phyloP scores from a whole-genome alignment of 2,113 vertebrate genomes.

The Taxidea taxus region DNA sequence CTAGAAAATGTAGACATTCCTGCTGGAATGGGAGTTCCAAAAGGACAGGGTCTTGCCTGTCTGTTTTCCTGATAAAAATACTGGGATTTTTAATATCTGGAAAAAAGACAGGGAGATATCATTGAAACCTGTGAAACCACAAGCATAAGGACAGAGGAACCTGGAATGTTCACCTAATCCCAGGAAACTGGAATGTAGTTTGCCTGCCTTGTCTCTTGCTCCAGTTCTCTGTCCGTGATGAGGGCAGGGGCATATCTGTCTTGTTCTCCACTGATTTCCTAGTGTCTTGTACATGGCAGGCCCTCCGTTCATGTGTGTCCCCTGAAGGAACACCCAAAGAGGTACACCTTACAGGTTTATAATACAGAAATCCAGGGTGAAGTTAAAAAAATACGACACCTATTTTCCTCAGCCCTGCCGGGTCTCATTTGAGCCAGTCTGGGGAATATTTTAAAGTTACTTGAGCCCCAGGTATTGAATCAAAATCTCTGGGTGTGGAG shows the following conservation, averaged over 20 bases:
- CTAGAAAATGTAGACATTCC: not conserved
- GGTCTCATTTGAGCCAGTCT: not conserved
- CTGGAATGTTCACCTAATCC: not conserved
- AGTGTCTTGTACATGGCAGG: not conserved
- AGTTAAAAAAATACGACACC: not conserved
- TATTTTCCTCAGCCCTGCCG: not conserved
- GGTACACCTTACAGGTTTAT: not conserved
- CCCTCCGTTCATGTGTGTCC: not conserved
- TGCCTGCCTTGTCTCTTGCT: not conserved
- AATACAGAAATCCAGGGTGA: not conserved
- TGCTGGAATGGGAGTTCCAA: not conserved
- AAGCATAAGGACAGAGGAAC: not conserved
- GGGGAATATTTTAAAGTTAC: not conserved
- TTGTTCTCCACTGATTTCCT: not conserved
- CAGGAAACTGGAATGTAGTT: not conserved
- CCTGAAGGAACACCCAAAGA: not conserved
- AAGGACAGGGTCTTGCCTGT: not conserved
- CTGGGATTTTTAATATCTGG: not conserved
- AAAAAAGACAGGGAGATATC: not conserved
- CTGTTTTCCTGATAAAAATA: not conserved
- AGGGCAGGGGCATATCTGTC: not conserved
- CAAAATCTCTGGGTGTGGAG: not conserved
- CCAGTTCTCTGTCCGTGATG: not conserved
- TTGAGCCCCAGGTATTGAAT: not conserved
- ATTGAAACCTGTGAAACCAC: not conserved